Base-by-base conservation (phyloP, 2,888 invertebrate species). In the Dasysyrphus albostriatus region DNA sequence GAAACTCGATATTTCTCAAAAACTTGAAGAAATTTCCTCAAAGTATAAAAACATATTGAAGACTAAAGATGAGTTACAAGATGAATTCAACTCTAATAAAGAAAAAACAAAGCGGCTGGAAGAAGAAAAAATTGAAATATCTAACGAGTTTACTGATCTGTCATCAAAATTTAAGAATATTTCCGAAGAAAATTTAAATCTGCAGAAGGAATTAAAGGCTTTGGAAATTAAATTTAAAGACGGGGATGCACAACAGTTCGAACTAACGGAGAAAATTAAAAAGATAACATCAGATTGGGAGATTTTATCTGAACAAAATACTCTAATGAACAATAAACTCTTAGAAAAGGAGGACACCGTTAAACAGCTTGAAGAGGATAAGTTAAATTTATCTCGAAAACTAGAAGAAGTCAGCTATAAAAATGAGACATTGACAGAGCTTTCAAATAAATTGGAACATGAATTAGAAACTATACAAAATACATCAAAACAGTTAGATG, bases 1-100 rank as follows among this genome's bases (percentile, higher is more conserved):
- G 44, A 44, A 44, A 44, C n/a, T 44, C n/a, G n/a, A n/a, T 44
- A 44, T 44, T n/a, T 44, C 44, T n/a, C 44, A 44, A 44, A 44
- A 44, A n/a, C 44, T 44, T 7, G 44, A 44, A 44, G 42, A 42
- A 42, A 42, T 14, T 42, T 42, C 5, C 5, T 42, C 42, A 42
- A 42, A 42, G 14, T 14, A 5, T 5, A 42, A 14, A 5, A 42
- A 5, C 14, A 14, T 10, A 42, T 14, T 14, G 42, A 5, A 42
- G 3, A 42, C 42, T 42, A 42, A 42, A 42, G 42, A 42, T 14
- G 42, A 12, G 42, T n/a, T 44, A n/a, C 44, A 44, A 6, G 44
- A 44, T 5, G n/a, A 44, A 44, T n/a, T 44, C 2, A 44, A 44
- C 7, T 44, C 44, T 2, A 44, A n/a, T n/a, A 14, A n/a, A n/a